Evolutionary conservation across 2,888 invertebrate genomes (phyloP), one percentile per base, ranked within the genome.

Genomic region (Hecatera dysodea): DNA sequence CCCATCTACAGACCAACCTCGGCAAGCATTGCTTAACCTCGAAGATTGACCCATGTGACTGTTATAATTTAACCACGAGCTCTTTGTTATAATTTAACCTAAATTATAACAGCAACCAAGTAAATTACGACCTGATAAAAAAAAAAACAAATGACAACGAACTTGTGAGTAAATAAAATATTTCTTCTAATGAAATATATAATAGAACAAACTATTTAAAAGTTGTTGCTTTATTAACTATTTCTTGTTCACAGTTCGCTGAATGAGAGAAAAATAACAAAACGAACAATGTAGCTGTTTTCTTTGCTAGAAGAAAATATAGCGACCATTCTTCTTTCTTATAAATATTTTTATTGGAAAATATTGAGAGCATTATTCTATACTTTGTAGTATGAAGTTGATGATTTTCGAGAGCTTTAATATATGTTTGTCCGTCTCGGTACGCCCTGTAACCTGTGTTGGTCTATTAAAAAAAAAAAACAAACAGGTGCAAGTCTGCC

Each of bases 231-330:
- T 59, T 8, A 15, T 67, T 76, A 57, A 27, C 44, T 52, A 76
- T 46, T n/a, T 68, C 59, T 52, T 75, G 19, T 72, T 12, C n/a
- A 39, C 39, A 67, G 24, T 53, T 46, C 52, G 24, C 11, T 59
- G 52, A 59, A 56, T 22, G 39, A 39, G 12, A 55, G 24, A 46
- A 76, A 68, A 73, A 77, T 59, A 77, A 68, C 29, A 46, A 39
- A 53, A 59, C 24, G 9, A 55, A 33, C 29, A 65, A 75, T 33
- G n/a, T 63, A 12, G 29, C 24, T n/a, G 46, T 55, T 24, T 65
- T 42, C 12, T 55, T 75, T 29, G 19, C 39, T 24, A 39, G 29
- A 48, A 50, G 19, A 70, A 68, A 69, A 39, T 56, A n/a, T 50
- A 24, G n/a, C n/a, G 4, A 50, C 36, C 19, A 53, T 27, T 72